These are phyloP conservation scores for Harpagifer antarcticus DNA, from an alignment of 2,797 vertebrate species.

Conservation along the genomic window DNA sequence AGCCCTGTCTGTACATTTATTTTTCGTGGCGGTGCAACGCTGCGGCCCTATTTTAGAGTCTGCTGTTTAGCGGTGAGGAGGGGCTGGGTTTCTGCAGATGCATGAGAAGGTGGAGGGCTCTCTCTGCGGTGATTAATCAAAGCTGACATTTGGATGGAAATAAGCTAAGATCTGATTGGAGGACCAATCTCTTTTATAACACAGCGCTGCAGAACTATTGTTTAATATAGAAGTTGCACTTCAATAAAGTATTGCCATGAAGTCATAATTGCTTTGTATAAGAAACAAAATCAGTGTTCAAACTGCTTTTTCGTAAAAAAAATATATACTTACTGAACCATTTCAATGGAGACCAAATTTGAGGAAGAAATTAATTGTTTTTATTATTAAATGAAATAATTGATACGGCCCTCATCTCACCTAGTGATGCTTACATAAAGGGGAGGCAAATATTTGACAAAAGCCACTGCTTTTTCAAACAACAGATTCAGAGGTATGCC, in stretches of 20 bases:
- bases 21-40: conserved; percentile 14
- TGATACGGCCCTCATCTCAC: not conserved
- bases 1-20: conserved; percentile 49
- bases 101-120: conserved; percentile 65
- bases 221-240: conserved; percentile 54
- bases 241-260: conserved; percentile 37
- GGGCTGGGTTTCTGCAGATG: conserved; percentile 69
- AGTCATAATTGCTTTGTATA: conserved; percentile 36
- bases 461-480: not conserved
- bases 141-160: conserved; percentile 80
- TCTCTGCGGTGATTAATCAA: conserved; percentile 81
- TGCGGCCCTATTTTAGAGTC: conserved; percentile 51
- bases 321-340: conserved; percentile 15
- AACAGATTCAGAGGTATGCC: not conserved
- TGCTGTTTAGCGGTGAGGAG: conserved; percentile 43
- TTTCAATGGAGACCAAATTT: conserved; percentile 23
- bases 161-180: conserved; percentile 57
- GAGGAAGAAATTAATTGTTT: not conserved
- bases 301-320: conserved; percentile 25
- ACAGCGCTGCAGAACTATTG: conserved; percentile 55
- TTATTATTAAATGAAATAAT: not conserved
- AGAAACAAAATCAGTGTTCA: conserved; percentile 36
- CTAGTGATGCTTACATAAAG: not conserved
- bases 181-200: conserved; percentile 69
- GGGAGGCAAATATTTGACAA: not conserved